A percentile compares a stretch with the other conserved stretches of the same genome.
These are phyloP conservation scores for Phyllotreta cruciferae DNA, from an alignment of 2,888 invertebrate species.

Conservation along the genomic window DNA sequence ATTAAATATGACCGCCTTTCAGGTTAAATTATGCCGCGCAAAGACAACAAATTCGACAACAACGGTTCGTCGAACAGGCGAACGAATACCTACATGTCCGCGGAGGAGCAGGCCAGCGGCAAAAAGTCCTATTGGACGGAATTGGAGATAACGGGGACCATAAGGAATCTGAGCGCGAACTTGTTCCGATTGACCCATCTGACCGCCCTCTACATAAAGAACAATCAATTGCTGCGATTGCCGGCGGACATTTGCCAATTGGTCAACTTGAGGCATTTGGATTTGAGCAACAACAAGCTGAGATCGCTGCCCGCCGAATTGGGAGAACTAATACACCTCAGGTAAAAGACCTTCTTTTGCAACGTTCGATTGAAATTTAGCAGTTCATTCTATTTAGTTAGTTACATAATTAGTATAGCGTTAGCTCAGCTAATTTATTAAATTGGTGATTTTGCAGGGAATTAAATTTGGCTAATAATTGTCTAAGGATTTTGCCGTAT, in stretches of 20 bases:
- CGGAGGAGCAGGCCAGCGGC: slow-evolving; percentile 90
- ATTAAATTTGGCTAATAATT: slow-evolving; percentile 92
- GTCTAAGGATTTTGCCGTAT: slow-evolving; percentile 91
- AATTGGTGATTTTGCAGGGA: slow-evolving; percentile 71
- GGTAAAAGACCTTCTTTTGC: slow-evolving; percentile 62
- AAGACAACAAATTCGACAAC: slow-evolving; percentile 85
- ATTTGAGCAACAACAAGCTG: slow-evolving; percentile 94
- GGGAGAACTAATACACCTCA: slow-evolving; percentile 94
- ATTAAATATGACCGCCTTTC: slow-evolving; percentile 41
- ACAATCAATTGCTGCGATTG: slow-evolving; percentile 90
- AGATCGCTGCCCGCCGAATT: slow-evolving; percentile 94
- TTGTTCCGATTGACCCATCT: slow-evolving; percentile 92
- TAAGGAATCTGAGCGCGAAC: slow-evolving; percentile 90
- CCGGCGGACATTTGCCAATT: slow-evolving; percentile 90
- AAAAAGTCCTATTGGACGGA: slow-evolving; percentile 90
- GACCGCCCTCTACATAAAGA: slow-evolving; percentile 93
- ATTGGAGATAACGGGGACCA: slow-evolving; percentile 84
- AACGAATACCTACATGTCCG: slow-evolving; percentile 89
- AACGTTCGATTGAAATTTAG: background rate
- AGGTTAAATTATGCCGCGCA: slow-evolving; percentile 63
- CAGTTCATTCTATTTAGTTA: background rate
- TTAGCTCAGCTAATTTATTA: too few species aligned
- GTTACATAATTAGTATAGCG: too few species aligned
- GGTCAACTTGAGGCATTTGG: slow-evolving; percentile 83
- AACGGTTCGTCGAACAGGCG: slow-evolving; percentile 64